Percentiles rank a stretch among this genome's conserved stretches.
Evolutionary conservation across 2,113 vertebrate genomes (phyloP).

Genomic region (Alexandromys fortis): DNA sequence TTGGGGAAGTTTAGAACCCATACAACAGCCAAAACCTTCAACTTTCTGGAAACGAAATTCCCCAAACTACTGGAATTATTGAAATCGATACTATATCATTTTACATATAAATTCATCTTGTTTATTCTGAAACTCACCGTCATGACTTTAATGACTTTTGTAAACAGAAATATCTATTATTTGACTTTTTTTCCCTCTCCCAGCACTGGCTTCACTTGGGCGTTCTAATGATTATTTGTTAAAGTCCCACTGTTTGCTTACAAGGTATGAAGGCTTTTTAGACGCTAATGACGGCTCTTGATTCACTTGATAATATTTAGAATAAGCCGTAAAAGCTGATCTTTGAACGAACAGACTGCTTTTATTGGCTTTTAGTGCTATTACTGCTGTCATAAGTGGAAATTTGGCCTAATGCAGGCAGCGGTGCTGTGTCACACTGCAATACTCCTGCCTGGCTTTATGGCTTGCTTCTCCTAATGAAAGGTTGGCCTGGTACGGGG

Average conservation of each 20-base stretch:
- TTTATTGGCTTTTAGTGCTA: constrained; percentile 90
- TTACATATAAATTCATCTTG: constrained; percentile 79
- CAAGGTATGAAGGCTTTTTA: constrained; percentile 88
- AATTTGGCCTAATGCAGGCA: constrained; percentile 89
- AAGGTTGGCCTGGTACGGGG: constrained; percentile 49
- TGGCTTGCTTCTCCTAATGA: constrained; percentile 83
- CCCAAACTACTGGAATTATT: constrained; percentile 44
- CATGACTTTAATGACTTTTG: constrained; percentile 85
- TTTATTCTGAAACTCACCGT: constrained; percentile 85
- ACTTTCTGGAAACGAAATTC: constrained; percentile 57
- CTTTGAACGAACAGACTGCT: constrained; percentile 86
- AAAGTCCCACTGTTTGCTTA: constrained; percentile 91
- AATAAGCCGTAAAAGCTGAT: constrained; percentile 88
- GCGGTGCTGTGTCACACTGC: constrained; percentile 87
- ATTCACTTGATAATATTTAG: constrained; percentile 90
- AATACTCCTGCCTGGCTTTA: constrained; percentile 80
- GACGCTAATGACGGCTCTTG: constrained; percentile 88
- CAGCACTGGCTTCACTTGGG: constrained; percentile 82
- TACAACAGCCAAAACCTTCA: constrained; percentile 27
- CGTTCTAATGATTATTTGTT: constrained; percentile 88
- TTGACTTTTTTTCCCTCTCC: constrained; percentile 74
- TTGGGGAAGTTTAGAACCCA: not conserved
- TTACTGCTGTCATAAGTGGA: constrained; percentile 88
- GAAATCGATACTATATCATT: constrained; percentile 74
- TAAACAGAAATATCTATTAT: constrained; percentile 84